Evolutionary conservation across 2,888 invertebrate genomes (phyloP).

Genomic region (Notodonta ziczac): DNA sequence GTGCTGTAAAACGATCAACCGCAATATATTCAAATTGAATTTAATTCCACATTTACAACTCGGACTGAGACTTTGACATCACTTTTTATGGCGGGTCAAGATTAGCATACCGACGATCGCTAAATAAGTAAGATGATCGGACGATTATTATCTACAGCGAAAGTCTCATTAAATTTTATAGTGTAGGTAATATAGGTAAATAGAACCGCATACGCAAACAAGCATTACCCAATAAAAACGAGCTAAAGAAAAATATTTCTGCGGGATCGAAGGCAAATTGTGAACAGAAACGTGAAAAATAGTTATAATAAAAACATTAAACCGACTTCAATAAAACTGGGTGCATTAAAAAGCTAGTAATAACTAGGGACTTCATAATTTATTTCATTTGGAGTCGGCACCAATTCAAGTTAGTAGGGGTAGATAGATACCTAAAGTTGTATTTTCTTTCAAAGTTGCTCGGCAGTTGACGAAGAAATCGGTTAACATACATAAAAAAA

Average conservation of each 20-base stretch:
- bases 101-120: not conserved
- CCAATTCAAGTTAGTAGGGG: no score
- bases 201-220: conserved; percentile 19
- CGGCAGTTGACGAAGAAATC: no score
- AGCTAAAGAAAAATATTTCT: conserved; percentile 15
- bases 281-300: conserved; percentile 23
- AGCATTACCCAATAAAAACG: conserved; percentile 19
- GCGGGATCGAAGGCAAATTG: conserved; percentile 36
- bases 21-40: not conserved
- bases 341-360: no score
- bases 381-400: no score
- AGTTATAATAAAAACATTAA: no score
- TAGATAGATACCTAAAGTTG: no score
- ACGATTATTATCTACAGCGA: not conserved
- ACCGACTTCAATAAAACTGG: no score
- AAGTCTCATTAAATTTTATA: conserved; percentile 23
- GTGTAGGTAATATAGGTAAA: conserved; percentile 1
- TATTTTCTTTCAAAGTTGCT: no score
- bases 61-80: not conserved
- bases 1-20: not conserved
- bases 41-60: not conserved
- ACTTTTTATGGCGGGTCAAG: conserved; percentile 2
- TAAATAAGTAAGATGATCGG: not conserved
- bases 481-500: no score
- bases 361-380: no score